Conservation (phyloP, 2,113 vertebrate species). For the Hippolais icterina region DNA sequence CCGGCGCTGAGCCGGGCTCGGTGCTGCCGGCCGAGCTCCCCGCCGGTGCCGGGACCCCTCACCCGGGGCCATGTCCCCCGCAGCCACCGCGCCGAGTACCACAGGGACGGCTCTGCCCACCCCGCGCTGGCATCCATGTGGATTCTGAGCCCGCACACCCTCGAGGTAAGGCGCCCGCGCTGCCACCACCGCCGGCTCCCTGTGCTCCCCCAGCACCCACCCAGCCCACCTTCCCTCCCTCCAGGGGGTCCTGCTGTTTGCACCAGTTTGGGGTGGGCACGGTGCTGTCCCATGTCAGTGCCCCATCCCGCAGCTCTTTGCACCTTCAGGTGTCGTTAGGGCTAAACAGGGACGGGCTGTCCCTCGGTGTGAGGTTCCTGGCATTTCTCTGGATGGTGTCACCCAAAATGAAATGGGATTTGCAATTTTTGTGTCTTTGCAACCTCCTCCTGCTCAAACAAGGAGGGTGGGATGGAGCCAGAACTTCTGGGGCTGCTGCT, state of each 20-base stretch:
- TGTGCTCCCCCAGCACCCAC: background rate
- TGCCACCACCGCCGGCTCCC: background rate
- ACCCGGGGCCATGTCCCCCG: background rate
- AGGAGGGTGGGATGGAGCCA: background rate
- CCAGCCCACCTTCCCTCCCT: background rate
- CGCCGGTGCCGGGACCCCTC: background rate
- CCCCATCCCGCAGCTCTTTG: background rate
- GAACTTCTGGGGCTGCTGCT: background rate
- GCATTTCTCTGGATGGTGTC: background rate
- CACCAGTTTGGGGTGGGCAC: accelerated
- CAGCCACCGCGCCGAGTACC: accelerated
- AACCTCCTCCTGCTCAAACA: background rate
- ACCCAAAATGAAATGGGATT: background rate
- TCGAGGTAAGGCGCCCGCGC: background rate
- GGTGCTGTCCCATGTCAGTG: accelerated
- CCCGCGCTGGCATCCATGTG: background rate
- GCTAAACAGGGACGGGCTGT: background rate
- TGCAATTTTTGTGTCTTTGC: background rate
- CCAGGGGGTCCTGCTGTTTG: accelerated
- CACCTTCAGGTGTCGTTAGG: accelerated
- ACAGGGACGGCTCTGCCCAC: background rate
- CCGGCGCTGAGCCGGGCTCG: background rate
- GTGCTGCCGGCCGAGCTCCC: background rate
- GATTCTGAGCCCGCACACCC: background rate
- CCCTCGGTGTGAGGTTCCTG: accelerated